These are phyloP conservation scores for Philypnodon macrostomus DNA, from an alignment of 2,797 vertebrate species.

Conservation along the genomic window DNA sequence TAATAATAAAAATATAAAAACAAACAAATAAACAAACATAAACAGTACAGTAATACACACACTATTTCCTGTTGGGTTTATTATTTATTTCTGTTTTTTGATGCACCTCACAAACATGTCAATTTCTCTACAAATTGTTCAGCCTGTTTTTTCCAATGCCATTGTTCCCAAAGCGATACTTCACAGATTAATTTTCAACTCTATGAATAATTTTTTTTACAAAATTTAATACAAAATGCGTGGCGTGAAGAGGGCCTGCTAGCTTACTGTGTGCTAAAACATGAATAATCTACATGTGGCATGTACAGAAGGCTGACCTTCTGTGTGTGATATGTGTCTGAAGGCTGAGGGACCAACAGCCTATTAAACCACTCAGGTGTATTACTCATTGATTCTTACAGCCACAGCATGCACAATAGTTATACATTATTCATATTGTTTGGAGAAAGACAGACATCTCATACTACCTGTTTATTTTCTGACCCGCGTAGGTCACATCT, in stretches of 20 bases:
- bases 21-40: too few relatives aligned
- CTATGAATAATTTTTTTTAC: constrained; percentile 6
- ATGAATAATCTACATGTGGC: neutral
- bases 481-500: constrained; percentile 18
- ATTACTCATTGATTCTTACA: constrained; percentile 6
- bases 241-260: neutral
- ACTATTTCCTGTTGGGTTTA: neutral
- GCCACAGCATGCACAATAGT: neutral
- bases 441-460: constrained; percentile 11
- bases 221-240: constrained; percentile 8
- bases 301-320: neutral
- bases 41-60: too few relatives aligned
- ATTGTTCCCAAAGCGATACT: constrained; percentile 2
- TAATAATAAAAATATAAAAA: too few relatives aligned
- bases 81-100: neutral
- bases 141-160: neutral
- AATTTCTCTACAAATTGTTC: neutral
- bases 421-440: constrained; percentile 43
- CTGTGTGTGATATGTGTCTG: neutral
- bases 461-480: constrained; percentile 13
- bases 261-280: neutral
- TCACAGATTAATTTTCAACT: neutral
- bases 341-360: neutral
- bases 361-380: constrained; percentile 5
- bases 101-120: neutral